A percentile compares a stretch with the other conserved stretches of the same genome.
Evolutionary conservation across 30 jellyfish, hydroid and myxozoan species (phyloP).

Genomic region (Nemopilema nomurai): DNA sequence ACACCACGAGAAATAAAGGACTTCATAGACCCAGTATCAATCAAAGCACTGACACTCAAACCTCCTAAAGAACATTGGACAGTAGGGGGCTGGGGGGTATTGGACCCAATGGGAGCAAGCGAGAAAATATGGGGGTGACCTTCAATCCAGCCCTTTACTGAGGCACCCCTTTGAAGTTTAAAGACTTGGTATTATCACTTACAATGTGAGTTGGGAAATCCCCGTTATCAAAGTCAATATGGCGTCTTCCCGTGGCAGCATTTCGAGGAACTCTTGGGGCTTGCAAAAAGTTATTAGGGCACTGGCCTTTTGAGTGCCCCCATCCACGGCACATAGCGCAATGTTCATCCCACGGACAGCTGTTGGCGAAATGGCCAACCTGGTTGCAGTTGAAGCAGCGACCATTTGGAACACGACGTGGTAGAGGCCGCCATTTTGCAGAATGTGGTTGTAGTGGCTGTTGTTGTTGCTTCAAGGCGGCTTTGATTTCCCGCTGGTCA

Average conservation of each 20-base stretch:
- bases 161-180: conserved; percentile 25
- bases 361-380: conserved; percentile 11
- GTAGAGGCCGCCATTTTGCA: background rate
- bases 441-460: too few species aligned
- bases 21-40: conserved; percentile 48
- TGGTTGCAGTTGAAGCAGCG: conserved; percentile 36
- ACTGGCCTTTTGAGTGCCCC: conserved; percentile 21
- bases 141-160: conserved; percentile 3
- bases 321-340: conserved; percentile 30
- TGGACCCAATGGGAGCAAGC: background rate
- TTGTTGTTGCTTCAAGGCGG: too few species aligned
- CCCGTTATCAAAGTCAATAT: background rate
- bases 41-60: conserved; percentile 29
- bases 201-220: background rate
- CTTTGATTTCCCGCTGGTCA: too few species aligned
- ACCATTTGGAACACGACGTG: background rate
- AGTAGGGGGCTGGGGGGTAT: conserved; percentile 5
- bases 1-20: conserved; percentile 25
- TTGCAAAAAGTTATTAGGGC: conserved; percentile 4
- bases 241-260: background rate
- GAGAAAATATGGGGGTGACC: conserved; percentile 32
- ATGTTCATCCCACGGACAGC: conserved; percentile 18
- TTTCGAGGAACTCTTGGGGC: background rate
- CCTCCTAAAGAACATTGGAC: conserved; percentile 29
- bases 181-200: background rate